phyloP scores from a whole-genome alignment of 2,888 invertebrate species.

The Dolomedes plantarius region DNA sequence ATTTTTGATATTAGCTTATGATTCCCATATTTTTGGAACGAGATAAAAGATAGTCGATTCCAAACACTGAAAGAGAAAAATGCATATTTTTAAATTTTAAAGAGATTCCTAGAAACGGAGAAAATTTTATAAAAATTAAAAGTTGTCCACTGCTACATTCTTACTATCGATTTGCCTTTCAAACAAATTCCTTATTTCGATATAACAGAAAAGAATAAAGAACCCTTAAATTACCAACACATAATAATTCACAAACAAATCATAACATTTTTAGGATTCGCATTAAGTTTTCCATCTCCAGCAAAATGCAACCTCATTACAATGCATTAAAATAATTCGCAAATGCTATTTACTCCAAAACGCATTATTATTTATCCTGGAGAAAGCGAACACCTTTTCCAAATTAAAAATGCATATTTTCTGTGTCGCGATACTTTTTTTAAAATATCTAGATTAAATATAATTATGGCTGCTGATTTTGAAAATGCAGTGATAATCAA shows the following conservation, averaged over 20 bases:
- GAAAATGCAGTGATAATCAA: not conserved
- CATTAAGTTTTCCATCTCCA: not conserved
- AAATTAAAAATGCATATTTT: not conserved
- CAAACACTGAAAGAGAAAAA: too few species aligned
- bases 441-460: not conserved
- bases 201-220: not conserved
- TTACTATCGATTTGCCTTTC: not conserved
- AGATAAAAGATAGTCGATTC: too few species aligned
- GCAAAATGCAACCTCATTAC: not conserved
- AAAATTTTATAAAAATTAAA: too few species aligned
- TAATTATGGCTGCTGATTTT: not conserved
- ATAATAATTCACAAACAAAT: not conserved
- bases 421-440: not conserved
- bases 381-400: not conserved
- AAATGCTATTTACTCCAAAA: not conserved
- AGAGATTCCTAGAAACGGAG: too few species aligned
- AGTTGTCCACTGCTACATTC: too few species aligned
- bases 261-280: not conserved
- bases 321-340: not conserved
- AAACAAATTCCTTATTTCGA: not conserved
- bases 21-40: too few species aligned
- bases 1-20: too few species aligned
- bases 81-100: too few species aligned
- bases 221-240: not conserved
- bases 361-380: not conserved